Evolutionary conservation across 2,797 vertebrate species (phyloP), one percentile per base, ranked within the genome.

Genomic region (Eleutherodactylus coqui): DNA sequence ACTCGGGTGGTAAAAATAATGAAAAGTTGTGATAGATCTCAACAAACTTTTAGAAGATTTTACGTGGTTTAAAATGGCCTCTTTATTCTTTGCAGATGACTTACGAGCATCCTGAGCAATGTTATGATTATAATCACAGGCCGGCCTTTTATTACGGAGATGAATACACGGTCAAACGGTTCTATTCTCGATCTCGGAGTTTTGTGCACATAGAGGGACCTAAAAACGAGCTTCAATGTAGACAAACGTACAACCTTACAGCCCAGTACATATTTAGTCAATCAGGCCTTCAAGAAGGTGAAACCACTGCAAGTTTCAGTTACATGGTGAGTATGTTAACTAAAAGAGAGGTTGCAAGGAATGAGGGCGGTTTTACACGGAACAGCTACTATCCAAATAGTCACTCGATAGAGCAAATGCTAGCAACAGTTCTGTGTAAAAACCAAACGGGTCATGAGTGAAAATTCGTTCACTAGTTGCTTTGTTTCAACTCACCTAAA

Each of bases 131-230:
- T 27, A 76, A 84, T 19, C 76, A 27, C 27, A 14, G 62, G 9
- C 19, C 34, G 0, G 72, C 82, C 3, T 36, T 9, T 13, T 84
- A 62, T 34, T 34, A 55, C 41, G 64, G n/a, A 13, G 82, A 21
- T 13, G 27, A 34, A 5, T 21, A 32, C 29, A 13, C 29, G 4
- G 14, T 64, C 11, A 24, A 2, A 2, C 38, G 55, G 1, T 84
- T 84, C 69, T 84, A 34, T n/a, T 84, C 82, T 19, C 55, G 29
- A 29, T 49, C 82, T 3, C 10, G 29, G 3, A 84, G 72, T 21
- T 84, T 47, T 51, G 9, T 84, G 2, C 41, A 84, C 19, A 38
- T 77, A 2, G 55, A 27, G 19, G 55, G 41, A 21, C 58, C 55
- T 21, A 32, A 1, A n/a, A 29, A 64, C 32, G 72, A 84, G 27